Conservation (phyloP, 2,888 invertebrate species). For the Tanaodytes sp. region DNA sequence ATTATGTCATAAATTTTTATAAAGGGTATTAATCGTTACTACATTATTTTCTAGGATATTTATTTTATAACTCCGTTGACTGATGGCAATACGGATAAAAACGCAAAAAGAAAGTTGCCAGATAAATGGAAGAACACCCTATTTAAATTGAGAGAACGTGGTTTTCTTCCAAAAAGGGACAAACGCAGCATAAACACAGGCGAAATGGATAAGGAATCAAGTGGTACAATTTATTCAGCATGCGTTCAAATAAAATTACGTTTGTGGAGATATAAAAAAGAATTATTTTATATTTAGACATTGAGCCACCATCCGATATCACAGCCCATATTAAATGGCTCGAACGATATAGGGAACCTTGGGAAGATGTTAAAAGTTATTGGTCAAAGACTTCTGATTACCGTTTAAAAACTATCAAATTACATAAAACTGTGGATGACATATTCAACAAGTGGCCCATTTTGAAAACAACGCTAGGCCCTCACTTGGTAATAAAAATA, state of each 20-base stretch:
- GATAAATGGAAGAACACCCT: neutral
- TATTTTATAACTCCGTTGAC: neutral
- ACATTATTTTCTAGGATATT: neutral
- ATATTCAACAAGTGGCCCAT: constrained; percentile 32
- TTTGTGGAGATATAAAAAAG: too few species aligned
- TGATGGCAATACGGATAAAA: neutral
- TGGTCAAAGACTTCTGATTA: neutral
- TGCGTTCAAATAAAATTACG: too few species aligned
- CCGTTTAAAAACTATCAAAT: neutral
- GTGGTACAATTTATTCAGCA: too few species aligned
- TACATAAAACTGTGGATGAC: neutral
- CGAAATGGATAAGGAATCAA: too few species aligned
- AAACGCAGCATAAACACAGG: too few species aligned
- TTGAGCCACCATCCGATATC: too few species aligned
- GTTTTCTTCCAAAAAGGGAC: neutral
- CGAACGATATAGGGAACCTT: neutral
- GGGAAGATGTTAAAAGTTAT: neutral
- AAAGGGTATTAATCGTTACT: neutral
- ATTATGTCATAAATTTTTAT: too few species aligned
- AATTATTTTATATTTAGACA: too few species aligned
- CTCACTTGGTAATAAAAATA: constrained; percentile 22
- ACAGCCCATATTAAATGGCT: too few species aligned
- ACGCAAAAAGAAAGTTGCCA: neutral
- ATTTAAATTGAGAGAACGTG: neutral
- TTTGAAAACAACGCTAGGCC: constrained; percentile 14